Base-by-base conservation (phyloP, 35 echinoderm and acorn worm genomes). In the Strongylocentrotus purpuratus region DNA sequence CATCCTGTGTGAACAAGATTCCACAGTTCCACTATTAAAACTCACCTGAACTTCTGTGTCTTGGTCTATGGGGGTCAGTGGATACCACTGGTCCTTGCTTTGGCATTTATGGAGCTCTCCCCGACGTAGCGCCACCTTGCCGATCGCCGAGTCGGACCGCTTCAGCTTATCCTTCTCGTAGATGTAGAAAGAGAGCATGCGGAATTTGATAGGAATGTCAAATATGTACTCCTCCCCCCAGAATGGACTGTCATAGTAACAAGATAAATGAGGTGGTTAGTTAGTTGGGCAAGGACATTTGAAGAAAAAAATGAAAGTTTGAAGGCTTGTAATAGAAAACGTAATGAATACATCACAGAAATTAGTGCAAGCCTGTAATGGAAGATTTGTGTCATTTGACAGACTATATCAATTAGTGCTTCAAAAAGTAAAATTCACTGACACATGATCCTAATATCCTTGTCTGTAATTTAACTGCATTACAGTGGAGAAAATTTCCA, bases 11-110 rank as follows among this genome's bases (percentile, higher is more conserved):
- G 35, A 41, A 1, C 35, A 41, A 41, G 0, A 41, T 41, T 41
- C 35, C 35, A 41, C 35, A 41, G 35, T 41, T 41, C 35, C 35
- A 41, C 35, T 41, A 41, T 41, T 41, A 8, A 88, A 35, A 93
- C 98, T 94, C 95, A 99, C 98, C 95, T 99, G 97, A 60, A 99
- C 98, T 96, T 99, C 98, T 48, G 98, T 97, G 60, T 99, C 98
- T 28, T 96, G 85, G 94, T 99, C 97, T 2, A 99, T 97, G 9
- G 96, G 94, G 20, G 92, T 95, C 48, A 99, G 85, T 55, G 95
- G 90, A 48, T 96, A 96, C 98, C 98, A 99, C 46, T 98, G 97
- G 35, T 99, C 98, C 86, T 98, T 97, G 32, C 97, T 96, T 45
- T 99, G 95, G n/a, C 92, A 97, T 32, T 95, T 94, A 61, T 97